Base-by-base conservation (phyloP, 2,113 vertebrate species). In the Mus spicilegus region DNA sequence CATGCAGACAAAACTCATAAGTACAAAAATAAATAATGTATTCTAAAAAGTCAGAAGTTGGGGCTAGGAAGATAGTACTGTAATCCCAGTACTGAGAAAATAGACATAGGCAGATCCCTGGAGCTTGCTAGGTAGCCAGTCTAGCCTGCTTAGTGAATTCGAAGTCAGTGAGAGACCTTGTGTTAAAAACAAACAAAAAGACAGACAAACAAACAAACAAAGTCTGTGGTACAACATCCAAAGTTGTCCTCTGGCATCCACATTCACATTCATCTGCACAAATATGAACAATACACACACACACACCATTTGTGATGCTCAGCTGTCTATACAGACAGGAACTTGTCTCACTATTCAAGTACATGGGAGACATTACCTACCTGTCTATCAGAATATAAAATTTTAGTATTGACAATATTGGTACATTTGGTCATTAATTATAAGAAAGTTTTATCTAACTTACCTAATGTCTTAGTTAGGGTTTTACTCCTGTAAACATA, bases 361-460 rank as follows among this genome's bases (percentile, higher is more conserved):
- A 88, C 36, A 26, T 82, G n/a, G 91, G 39, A 78, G 86, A 96
- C 93, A 90, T 26, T 95, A 72, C 30, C 92, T 61, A 89, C 8
- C 8, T 73, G 20, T 33, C 30, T 92, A 3, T 78, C 77, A 84
- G 67, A 96, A 82, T 95, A 75, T 42, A n/a, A 33, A 17, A 89
- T 96, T 69, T 30, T 26, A 19, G 42, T 87, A 89, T 93, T 87
- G 58, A 95, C 30, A 82, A 73, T 36, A 70, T 19, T 67, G 24
- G 54, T 49, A 13, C 81, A 96, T 63, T 86, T 56, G 42, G 30
- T 67, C 72, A 95, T 69, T 97, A 93, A 89, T 65, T 89, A 93
- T 58, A 91, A 78, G 56, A 97, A 90, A 6, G 4, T n/a, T 51
- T 90, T 36, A 7, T 58, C 63, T 70, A 75, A 46, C 80, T 90